Base-by-base conservation (phyloP, 2,113 vertebrate genomes). In the Hassar affinis region DNA sequence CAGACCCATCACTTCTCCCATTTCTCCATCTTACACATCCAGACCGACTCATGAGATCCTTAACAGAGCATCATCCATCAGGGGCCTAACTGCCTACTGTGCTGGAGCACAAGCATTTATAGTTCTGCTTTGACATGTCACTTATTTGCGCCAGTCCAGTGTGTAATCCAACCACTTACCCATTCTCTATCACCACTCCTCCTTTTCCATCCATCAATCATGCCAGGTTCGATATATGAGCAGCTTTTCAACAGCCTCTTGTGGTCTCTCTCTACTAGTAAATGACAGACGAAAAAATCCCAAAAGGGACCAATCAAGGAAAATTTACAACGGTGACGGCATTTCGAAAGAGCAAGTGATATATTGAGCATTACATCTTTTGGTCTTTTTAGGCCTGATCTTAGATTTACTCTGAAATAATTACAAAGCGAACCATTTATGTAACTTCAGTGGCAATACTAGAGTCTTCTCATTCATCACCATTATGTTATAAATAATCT, bases 121-220 rank as follows among this genome's bases (percentile, higher is more conserved):
- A 92, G 93, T 89, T 94, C 92, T 93, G 90, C 91, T 88, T 87
- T 92, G 91, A 93, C 90, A 93, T 89, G 88, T 88, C 75, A 47
- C 86, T 85, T 87, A 66, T 82, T 76, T 18, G 76, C 72, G 49
- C 87, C 84, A 76, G 87, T 51, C 89, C 72, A 86, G 35, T 62
- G 61, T 61, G 83, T 86, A 83, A 83, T 64, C 30, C 45, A 51
- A 27, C 83, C 66, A 81, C 84, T 45, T 83, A 71, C 79, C 88
- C 85, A 84, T 85, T 85, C 81, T 90, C 85, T 85, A 85, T 90
- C 88, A 85, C 90, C 86, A 83, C 89, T 85, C 82, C 88, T 89
- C 86, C 88, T 89, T 90, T 88, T 89, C 85, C 89, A 93, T 93
- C 91, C 89, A 92, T 93, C 91, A 90, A 64, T 77, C 81, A 84